Evolutionary conservation across 2,888 invertebrate genomes (phyloP).

Genomic region (Nineta flava): DNA sequence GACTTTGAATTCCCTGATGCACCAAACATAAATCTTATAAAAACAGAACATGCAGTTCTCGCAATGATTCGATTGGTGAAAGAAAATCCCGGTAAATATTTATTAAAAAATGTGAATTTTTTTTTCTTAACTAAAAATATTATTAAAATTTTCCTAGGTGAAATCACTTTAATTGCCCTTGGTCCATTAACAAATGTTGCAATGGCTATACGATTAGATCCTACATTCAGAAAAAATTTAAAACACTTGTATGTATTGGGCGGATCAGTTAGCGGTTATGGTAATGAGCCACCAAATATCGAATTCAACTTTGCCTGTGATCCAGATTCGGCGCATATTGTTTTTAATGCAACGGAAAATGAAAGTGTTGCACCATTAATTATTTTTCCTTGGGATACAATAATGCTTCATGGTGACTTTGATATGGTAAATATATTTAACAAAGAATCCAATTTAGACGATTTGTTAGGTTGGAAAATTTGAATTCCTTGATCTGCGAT

Average conservation of each 20-base stretch:
- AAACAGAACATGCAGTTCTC: conserved; percentile 25
- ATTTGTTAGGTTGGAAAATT: no score
- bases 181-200: conserved; percentile 41
- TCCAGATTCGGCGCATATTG: conserved; percentile 25
- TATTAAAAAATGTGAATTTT: background rate
- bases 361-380: background rate
- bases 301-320: conserved; percentile 44
- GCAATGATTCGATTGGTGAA: conserved; percentile 26
- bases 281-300: conserved; percentile 24
- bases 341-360: conserved; percentile 1
- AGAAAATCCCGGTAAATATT: conserved; percentile 18
- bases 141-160: conserved; percentile 10
- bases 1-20: conserved; percentile 25
- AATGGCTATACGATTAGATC: conserved; percentile 28
- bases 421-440: conserved; percentile 2
- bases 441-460: no score
- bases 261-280: conserved; percentile 20
- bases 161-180: conserved; percentile 24
- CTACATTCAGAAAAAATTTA: conserved; percentile 18
- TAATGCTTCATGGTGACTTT: conserved; percentile 9
- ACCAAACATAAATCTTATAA: conserved; percentile 19
- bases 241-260: conserved; percentile 24
- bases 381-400: conserved; percentile 3
- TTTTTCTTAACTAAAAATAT: background rate
- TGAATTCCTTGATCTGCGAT: no score